Conservation (phyloP, 1,140 invertebrate species). For the Brachionus rubens region DNA sequence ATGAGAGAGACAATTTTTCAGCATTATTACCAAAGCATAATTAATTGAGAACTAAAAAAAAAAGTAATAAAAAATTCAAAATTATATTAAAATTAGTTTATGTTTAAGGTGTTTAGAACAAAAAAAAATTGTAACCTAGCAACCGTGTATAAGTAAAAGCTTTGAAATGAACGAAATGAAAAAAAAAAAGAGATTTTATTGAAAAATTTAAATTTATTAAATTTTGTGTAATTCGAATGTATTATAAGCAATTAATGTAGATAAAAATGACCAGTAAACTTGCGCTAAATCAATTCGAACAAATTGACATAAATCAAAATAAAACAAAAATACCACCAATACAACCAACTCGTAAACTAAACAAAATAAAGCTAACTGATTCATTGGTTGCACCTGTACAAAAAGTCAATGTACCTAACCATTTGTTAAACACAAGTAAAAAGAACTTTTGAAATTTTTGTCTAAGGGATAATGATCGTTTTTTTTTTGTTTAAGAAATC, state of each 20-base stretch:
- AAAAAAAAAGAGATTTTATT: not conserved
- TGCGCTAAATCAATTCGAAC: not conserved
- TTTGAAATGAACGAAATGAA: conserved; percentile 2
- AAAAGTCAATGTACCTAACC: conserved; percentile 54
- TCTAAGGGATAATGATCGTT: not conserved
- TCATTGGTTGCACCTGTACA: conserved; percentile 53
- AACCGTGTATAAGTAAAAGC: conserved; percentile 34
- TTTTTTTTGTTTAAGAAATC: conserved; percentile 52
- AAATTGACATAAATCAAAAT: conserved; percentile 10
- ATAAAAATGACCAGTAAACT: conserved; percentile 8
- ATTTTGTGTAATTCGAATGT: too few relatives aligned
- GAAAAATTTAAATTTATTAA: not conserved
- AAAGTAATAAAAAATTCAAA: not conserved
- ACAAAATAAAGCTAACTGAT: conserved; percentile 21
- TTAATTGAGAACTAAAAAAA: too few relatives aligned
- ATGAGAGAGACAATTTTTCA: too few relatives aligned
- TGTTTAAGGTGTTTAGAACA: not conserved
- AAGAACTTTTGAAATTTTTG: not conserved
- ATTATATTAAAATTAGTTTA: not conserved
- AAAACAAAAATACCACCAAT: conserved; percentile 30
- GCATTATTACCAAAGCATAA: too few relatives aligned
- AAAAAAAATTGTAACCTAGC: conserved; percentile 2
- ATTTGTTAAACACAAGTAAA: conserved; percentile 59
- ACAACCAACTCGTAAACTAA: not conserved
- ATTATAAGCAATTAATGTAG: not conserved